Conservation (phyloP, 2,888 invertebrate species). For the Lysandra coridon region DNA sequence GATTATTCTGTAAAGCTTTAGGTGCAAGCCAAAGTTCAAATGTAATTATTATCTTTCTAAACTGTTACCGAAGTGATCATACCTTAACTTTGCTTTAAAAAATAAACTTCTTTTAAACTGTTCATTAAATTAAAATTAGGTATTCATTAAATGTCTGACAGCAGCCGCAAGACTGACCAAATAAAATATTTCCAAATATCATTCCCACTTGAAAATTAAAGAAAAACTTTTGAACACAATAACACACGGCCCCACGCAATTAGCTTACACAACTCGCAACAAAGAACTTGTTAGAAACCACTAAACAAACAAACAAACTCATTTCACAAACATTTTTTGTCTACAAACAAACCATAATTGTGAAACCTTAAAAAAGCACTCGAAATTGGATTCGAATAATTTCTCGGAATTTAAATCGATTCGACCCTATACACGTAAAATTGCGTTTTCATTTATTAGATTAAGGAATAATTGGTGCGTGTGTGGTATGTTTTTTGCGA, state of each 20-base stretch:
- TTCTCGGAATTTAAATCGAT: slow-evolving; percentile 51
- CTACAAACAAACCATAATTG: slow-evolving; percentile 40
- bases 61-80: too few species aligned
- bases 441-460: slow-evolving; percentile 66
- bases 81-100: too few species aligned
- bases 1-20: neutral
- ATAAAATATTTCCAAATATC: neutral
- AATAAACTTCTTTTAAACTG: neutral
- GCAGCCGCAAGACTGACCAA: neutral
- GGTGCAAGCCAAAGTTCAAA: neutral
- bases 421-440: slow-evolving; percentile 57
- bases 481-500: slow-evolving; percentile 71
- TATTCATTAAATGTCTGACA: neutral
- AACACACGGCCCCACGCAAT: slow-evolving; percentile 25
- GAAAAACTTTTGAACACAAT: slow-evolving; percentile 29
- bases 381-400: slow-evolving; percentile 42
- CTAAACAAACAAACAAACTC: slow-evolving; percentile 35
- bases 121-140: neutral
- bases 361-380: slow-evolving; percentile 35
- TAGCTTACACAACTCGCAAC: slow-evolving; percentile 34
- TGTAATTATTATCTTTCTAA: too few species aligned
- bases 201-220: slow-evolving; percentile 20
- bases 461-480: slow-evolving; percentile 65
- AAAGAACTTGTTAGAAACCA: slow-evolving; percentile 39
- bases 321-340: slow-evolving; percentile 39